A percentile compares a stretch with the other conserved stretches of the same genome.
phyloP scores from a whole-genome alignment of 2,797 vertebrate genomes.

The Melanotaenia pygmaea region DNA sequence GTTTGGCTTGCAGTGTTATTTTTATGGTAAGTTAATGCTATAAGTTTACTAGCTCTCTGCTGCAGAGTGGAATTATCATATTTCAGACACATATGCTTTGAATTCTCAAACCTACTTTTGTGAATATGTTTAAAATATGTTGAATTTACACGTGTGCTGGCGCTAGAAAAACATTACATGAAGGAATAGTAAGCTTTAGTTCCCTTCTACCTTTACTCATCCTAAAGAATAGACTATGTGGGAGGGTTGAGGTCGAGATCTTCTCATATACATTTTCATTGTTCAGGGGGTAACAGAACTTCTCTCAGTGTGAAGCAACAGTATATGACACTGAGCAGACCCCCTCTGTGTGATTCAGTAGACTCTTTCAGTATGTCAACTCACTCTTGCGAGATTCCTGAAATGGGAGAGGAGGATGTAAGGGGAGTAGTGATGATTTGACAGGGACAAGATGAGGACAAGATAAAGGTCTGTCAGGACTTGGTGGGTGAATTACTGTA shows the following conservation, averaged over 20 bases:
- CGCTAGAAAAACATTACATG: background rate
- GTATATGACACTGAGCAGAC: constrained; percentile 15
- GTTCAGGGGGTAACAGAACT: constrained; percentile 35
- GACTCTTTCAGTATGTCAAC: constrained; percentile 41
- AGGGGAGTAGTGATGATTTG: constrained; percentile 49
- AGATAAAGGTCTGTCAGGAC: constrained; percentile 46
- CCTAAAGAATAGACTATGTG: constrained; percentile 3
- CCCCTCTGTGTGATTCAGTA: constrained; percentile 25
- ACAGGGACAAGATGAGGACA: constrained; percentile 40
- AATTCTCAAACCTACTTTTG: constrained; percentile 11
- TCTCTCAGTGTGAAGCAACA: constrained; percentile 21
- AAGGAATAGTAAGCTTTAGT: constrained; percentile 5
- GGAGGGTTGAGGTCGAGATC: constrained; percentile 1
- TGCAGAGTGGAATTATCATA: constrained; percentile 51
- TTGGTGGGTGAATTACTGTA: constrained; percentile 43
- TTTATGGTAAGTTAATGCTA: constrained; percentile 62
- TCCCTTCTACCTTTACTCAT: background rate
- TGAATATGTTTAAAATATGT: background rate
- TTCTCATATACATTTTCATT: constrained; percentile 8
- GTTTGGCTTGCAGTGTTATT: constrained; percentile 58
- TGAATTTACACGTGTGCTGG: background rate
- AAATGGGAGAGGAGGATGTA: constrained; percentile 53
- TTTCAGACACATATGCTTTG: constrained; percentile 28
- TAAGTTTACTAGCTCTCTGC: constrained; percentile 44
- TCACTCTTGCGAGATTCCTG: constrained; percentile 41